phyloP scores from a whole-genome alignment of 2,797 vertebrate species.

The Glyptemys insculpta region DNA sequence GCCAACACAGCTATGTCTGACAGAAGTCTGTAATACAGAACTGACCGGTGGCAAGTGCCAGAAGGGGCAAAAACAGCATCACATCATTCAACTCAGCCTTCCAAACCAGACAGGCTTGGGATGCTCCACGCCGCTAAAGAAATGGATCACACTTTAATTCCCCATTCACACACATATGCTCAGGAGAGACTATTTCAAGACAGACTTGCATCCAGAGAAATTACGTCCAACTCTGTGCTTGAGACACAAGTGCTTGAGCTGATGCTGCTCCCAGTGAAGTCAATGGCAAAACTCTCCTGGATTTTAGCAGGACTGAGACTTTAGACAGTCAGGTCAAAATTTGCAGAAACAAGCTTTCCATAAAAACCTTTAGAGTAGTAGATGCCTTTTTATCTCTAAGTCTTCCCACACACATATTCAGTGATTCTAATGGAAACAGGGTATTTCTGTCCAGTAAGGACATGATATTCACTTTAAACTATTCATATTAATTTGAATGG shows the following conservation, averaged over 20 bases:
- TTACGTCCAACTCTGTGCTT: neutral
- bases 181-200: neutral
- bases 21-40: neutral
- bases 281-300: neutral
- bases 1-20: neutral
- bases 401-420: neutral
- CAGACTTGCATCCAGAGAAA: no score
- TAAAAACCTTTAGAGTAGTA: neutral
- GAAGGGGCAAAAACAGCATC: neutral
- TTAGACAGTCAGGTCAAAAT: neutral
- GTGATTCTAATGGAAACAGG: neutral
- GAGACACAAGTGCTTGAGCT: neutral
- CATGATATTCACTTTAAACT: neutral
- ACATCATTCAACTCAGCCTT: fast-evolving
- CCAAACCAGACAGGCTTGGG: neutral
- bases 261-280: neutral
- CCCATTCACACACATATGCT: neutral
- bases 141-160: neutral
- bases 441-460: neutral
- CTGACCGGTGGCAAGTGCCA: neutral
- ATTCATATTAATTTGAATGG: neutral
- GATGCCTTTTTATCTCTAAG: neutral
- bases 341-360: neutral
- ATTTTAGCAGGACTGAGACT: neutral
- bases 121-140: neutral